Evolutionary conservation across 1,140 invertebrate genomes (phyloP), one percentile per base, ranked within the genome.

Genomic region (Liolophura sinensis): DNA sequence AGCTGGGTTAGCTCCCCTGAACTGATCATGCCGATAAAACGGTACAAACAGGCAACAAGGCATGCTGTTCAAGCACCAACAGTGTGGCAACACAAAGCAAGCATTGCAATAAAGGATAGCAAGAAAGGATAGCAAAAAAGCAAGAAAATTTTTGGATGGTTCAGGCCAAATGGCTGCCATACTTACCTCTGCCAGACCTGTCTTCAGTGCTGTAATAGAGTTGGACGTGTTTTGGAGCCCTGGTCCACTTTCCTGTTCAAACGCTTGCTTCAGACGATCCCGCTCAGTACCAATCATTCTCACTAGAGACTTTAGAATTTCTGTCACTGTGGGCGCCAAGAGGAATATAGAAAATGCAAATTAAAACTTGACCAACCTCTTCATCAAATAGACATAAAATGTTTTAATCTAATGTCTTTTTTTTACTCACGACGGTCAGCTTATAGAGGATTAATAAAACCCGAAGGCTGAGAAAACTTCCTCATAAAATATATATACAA

Each of bases 231-330:
- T 24, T 54, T 54, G 20, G 6, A 58, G 20, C 20, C 27, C 18
- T n/a, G 57, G 18, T n/a, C 61, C 65, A 64, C 65, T 68, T 67
- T 88, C 87, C 12, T 82, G 69, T 65, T 89, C 88, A 55, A 89
- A 67, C 6, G 86, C 84, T 56, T 83, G 80, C 67, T 87, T 88
- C 16, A 91, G 78, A 5, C 89, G 82, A 48, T 91, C 89, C 25
- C 89, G 80, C 80, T 92, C 91, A 18, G 87, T 87, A 54, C 85
- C 85, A 77, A 91, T 78, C 48, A 85, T 85, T 54, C 85, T 81
- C 9, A 87, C 75, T 24, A 88, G 73, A 15, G 78, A 83, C 71
- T 87, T 87, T 59, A 90, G 75, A 61, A 83, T 86, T 51, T 80
- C 77, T 70, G 88, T 84, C 62, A 89, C 89, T 90, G 78, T 20